phyloP scores from a whole-genome alignment of 2,113 vertebrate genomes.

The Gallinago jamesoni region DNA sequence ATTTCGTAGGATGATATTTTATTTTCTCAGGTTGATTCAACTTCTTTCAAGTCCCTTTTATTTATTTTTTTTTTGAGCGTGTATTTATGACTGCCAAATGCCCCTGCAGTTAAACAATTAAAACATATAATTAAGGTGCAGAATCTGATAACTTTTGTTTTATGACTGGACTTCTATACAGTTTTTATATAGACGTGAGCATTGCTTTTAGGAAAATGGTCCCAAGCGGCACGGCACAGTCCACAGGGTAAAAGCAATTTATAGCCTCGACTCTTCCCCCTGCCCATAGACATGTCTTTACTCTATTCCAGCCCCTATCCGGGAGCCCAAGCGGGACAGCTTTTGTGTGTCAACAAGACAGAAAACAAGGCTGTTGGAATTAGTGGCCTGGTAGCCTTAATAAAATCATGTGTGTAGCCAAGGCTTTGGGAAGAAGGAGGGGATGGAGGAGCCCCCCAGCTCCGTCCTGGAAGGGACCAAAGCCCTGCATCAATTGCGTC shows the following conservation, averaged over 20 bases:
- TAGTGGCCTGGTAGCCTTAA: not conserved
- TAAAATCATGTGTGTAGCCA: not conserved
- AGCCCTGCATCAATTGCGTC: not conserved
- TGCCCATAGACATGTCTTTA: not conserved
- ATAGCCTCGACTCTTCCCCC: not conserved
- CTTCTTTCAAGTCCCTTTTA: conserved; percentile 11
- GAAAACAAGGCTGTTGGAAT: not conserved
- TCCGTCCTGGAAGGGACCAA: not conserved
- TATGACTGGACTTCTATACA: not conserved
- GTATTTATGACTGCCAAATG: conserved; percentile 46
- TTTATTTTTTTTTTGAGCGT: not conserved
- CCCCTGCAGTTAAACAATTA: conserved; percentile 55
- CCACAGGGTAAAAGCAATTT: not conserved
- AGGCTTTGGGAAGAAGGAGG: not conserved
- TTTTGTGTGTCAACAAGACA: not conserved
- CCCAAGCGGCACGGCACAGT: not conserved
- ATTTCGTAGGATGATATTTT: conserved; percentile 48
- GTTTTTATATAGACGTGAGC: not conserved
- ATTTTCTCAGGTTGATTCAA: conserved; percentile 53
- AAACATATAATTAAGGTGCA: conserved; percentile 22
- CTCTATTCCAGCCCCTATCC: not conserved
- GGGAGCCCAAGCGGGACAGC: not conserved
- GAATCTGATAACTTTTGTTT: conserved; percentile 8
- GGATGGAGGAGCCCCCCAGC: not conserved
- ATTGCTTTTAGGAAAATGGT: not conserved